phyloP scores from a whole-genome alignment of 2,888 invertebrate genomes.

The Chrysolina haemoptera region DNA sequence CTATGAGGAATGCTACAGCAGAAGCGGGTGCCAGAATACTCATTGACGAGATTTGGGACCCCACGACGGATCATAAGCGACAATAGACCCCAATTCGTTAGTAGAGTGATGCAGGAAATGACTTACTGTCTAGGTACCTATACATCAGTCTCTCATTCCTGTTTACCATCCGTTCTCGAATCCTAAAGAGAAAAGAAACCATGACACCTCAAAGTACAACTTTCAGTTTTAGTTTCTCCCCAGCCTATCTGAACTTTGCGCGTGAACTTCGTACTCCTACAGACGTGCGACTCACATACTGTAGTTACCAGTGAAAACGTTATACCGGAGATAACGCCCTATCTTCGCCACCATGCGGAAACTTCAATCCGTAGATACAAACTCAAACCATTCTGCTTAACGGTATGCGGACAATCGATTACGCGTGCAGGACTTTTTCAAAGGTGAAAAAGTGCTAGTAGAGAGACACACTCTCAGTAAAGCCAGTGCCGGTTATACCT shows the following conservation, averaged over 20 bases:
- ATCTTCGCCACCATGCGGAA: no score
- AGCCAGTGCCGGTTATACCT: no score
- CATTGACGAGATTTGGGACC: conserved; percentile 58
- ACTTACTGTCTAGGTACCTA: conserved; percentile 17
- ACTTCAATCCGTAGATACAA: conserved; percentile 29
- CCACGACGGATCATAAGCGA: conserved; percentile 55
- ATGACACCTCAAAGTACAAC: conserved; percentile 60
- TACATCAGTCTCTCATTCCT: conserved; percentile 19
- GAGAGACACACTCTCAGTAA: no score
- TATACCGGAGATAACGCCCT: neutral
- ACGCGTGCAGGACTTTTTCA: conserved; percentile 53
- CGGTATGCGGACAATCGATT: conserved; percentile 45
- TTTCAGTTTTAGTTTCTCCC: conserved; percentile 58
- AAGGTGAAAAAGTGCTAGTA: no score
- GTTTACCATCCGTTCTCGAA: conserved; percentile 39
- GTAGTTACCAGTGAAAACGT: conserved; percentile 9
- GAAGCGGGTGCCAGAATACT: conserved; percentile 51
- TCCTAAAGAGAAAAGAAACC: conserved; percentile 49
- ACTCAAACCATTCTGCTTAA: conserved; percentile 32
- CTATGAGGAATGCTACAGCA: conserved; percentile 31
- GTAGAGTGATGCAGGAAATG: conserved; percentile 26
- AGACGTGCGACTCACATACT: conserved; percentile 43
- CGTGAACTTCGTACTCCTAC: conserved; percentile 55
- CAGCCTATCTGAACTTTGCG: conserved; percentile 57
- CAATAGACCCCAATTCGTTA: conserved; percentile 27